Conservation (phyloP, 2,888 invertebrate genomes). For the Rapana venosa region DNA sequence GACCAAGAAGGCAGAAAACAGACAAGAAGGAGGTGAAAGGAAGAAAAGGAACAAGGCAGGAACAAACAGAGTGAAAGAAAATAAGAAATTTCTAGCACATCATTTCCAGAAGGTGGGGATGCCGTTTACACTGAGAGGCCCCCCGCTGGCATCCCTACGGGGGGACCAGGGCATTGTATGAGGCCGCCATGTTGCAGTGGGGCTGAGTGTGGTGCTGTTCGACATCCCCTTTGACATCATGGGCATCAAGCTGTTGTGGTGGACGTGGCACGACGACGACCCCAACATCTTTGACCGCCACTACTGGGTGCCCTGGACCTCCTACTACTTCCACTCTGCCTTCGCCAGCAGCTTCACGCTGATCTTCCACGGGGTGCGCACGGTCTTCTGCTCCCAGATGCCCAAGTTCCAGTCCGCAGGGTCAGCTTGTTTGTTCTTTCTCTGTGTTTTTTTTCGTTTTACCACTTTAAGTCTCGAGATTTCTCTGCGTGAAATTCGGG, state of each 20-base stretch:
- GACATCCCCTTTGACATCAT: constrained; percentile 90
- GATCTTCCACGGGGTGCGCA: constrained; percentile 83
- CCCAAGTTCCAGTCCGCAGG: constrained; percentile 83
- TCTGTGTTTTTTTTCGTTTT: no score
- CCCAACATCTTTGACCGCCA: constrained; percentile 84
- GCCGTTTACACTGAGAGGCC: no score
- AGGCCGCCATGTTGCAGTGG: constrained; percentile 79
- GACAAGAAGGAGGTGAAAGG: no score
- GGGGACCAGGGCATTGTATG: no score
- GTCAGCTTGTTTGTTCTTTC: constrained; percentile 74
- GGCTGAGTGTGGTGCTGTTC: constrained; percentile 85
- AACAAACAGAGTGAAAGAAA: no score
- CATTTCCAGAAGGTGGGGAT: no score
- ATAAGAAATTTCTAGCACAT: no score
- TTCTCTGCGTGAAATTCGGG: no score
- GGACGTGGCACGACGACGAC: constrained; percentile 88
- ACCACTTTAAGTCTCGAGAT: no score
- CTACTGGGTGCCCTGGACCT: constrained; percentile 91
- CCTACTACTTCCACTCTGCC: constrained; percentile 88
- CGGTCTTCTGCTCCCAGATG: constrained; percentile 80
- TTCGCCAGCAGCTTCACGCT: constrained; percentile 87
- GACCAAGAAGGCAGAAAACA: no score
- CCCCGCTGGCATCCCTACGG: no score
- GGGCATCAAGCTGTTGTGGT: constrained; percentile 87
- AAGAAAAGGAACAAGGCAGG: no score